phyloP scores from a whole-genome alignment of 2,888 invertebrate species.

The Eupithecia subumbrata region DNA sequence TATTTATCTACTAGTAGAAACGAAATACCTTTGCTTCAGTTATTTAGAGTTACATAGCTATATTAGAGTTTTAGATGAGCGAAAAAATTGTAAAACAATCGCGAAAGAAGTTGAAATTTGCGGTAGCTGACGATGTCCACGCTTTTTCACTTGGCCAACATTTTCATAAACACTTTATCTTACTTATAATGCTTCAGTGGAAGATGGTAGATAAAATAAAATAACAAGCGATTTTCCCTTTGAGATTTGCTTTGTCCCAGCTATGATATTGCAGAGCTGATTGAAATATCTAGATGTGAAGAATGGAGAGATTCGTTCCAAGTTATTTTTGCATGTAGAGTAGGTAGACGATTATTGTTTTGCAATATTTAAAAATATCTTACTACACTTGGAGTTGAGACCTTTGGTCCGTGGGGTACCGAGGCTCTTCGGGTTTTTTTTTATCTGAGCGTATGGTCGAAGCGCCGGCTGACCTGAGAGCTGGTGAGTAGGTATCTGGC shows the following conservation, averaged over 20 bases:
- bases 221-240: background rate
- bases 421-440: too few relatives aligned
- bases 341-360: background rate
- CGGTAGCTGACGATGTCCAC: background rate
- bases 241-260: background rate
- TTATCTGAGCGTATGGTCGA: too few relatives aligned
- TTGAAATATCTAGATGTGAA: slow-evolving; percentile 16
- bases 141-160: background rate
- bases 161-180: background rate
- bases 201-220: background rate
- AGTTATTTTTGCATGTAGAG: slow-evolving; percentile 1
- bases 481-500: too few relatives aligned
- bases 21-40: background rate
- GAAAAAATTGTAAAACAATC: too few relatives aligned
- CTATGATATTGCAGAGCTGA: slow-evolving; percentile 20
- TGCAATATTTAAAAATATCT: background rate
- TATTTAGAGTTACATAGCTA: background rate
- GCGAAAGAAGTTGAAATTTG: background rate
- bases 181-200: background rate
- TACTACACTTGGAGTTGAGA: too few relatives aligned
- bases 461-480: too few relatives aligned
- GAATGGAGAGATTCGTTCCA: background rate
- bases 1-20: background rate
- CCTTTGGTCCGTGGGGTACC: too few relatives aligned
- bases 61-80: background rate